Evolutionary conservation across 2,113 vertebrate genomes (phyloP).

Genomic region (Halcyon senegalensis): DNA sequence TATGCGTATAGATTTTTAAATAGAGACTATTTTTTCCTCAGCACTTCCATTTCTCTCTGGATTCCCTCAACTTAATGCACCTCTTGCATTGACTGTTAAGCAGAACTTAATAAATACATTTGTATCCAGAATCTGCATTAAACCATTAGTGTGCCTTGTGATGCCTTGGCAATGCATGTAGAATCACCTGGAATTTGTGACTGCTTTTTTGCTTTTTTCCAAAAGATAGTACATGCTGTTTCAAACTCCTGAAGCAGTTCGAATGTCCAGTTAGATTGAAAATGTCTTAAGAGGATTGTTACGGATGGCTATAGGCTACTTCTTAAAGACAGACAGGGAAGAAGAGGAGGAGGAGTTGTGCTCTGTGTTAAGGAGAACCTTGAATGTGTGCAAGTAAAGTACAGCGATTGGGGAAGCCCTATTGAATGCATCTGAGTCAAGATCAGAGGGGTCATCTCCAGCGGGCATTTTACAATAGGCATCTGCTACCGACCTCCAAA

Average conservation of each 20-base stretch:
- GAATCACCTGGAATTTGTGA: not conserved
- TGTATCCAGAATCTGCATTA: not conserved
- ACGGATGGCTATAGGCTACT: not conserved
- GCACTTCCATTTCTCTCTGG: not conserved
- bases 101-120: not conserved
- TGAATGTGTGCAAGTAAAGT: not conserved
- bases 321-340: not conserved
- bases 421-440: not conserved
- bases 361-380: not conserved
- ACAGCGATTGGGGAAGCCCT: not conserved
- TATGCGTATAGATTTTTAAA: not conserved
- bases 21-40: not conserved
- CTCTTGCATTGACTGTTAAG: not conserved
- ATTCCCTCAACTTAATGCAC: not conserved
- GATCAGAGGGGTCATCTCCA: not conserved
- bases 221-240: not conserved
- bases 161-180: not conserved
- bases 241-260: not conserved
- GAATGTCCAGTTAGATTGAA: not conserved
- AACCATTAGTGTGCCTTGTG: not conserved
- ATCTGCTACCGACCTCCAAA: not conserved
- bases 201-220: not conserved
- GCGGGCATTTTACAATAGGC: not conserved
- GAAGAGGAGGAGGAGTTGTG: not conserved
- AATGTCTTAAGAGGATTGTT: not conserved